Evolutionary conservation across 2,113 vertebrate genomes (phyloP), one percentile per base, ranked within the genome.

Genomic region (Perca flavescens): DNA sequence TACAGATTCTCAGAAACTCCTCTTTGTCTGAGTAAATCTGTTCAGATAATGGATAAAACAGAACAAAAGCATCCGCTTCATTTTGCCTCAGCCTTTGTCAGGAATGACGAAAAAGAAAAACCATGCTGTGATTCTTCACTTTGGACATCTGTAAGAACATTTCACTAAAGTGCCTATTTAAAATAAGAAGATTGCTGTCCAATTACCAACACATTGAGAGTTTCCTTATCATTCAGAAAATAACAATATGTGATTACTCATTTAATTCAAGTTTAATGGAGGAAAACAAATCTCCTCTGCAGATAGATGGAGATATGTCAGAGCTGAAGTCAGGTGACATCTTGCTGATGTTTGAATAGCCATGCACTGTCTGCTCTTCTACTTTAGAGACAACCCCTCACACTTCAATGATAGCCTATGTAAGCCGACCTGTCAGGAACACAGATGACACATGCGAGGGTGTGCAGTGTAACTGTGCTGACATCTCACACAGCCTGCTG

Each of bases 351-450:
- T 34, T 6, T 34, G 34, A 34, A 34, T 34, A 34, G 6, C 34
- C 34, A 6, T 34, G 34, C 34, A 6, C 34, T 6, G 34, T 6
- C 34, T 34, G 34, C 46, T 47, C 28, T 13, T 54, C 25, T 34
- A 16, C 50, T 71, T 63, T 54, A 22, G 14, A 77, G n/a, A 34
- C 43, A 34, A 63, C 47, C 43, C 61, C 46, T 62, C 40, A 25
- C n/a, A 66, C 69, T 79, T 74, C 71, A 74, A 69, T 74, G 70
- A 72, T 53, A 64, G 68, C 52, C 71, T 68, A 21, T 40, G 64
- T n/a, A n/a, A 19, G 21, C 14, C 10, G 57, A 56, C 28, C 75
- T 67, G 74, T 67, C 84, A 75, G 43, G 52, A 56, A 67, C 74
- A 53, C 25, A 46, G 64, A 54, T 10, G 62, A 79, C 62, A 65